phyloP scores from a whole-genome alignment of 2,888 invertebrate species.

The Rotaria sp. region DNA sequence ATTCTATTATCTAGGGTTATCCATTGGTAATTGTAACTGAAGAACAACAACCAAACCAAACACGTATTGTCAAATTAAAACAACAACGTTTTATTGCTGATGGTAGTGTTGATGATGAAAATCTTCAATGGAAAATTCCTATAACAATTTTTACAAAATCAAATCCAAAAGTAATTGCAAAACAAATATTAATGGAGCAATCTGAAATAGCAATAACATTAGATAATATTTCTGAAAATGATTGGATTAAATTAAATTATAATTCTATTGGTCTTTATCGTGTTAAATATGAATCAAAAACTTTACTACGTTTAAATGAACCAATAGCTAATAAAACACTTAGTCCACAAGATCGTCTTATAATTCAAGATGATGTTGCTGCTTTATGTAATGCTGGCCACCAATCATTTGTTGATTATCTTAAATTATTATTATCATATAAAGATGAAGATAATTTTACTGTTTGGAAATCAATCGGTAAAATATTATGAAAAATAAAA shows the following conservation, averaged over 20 bases:
- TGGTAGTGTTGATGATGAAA: neutral
- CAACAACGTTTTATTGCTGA: conserved; percentile 26
- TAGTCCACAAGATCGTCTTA: conserved; percentile 68
- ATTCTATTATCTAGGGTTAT: neutral
- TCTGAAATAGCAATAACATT: conserved; percentile 16
- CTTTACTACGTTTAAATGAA: neutral
- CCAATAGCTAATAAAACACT: neutral
- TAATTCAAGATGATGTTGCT: conserved; percentile 61
- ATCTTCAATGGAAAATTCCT: conserved; percentile 35
- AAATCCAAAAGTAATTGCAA: neutral
- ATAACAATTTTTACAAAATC: conserved; percentile 34
- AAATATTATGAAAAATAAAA: neutral
- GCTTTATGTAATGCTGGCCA: conserved; percentile 68
- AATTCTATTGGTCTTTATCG: conserved; percentile 34
- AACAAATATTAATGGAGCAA: conserved; percentile 28
- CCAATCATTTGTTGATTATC: conserved; percentile 69
- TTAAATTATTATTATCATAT: conserved; percentile 75
- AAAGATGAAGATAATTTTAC: conserved; percentile 80
- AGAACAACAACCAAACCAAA: conserved; percentile 17
- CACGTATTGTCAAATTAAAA: neutral
- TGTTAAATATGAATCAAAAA: conserved; percentile 27
- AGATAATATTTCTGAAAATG: neutral
- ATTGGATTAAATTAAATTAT: conserved; percentile 38
- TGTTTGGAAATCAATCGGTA: conserved; percentile 60
- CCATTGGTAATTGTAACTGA: neutral